Evolutionary conservation across 1,140 invertebrate genomes (phyloP), one percentile per base, ranked within the genome.

Genomic region (Anoplolepis gracilipes): DNA sequence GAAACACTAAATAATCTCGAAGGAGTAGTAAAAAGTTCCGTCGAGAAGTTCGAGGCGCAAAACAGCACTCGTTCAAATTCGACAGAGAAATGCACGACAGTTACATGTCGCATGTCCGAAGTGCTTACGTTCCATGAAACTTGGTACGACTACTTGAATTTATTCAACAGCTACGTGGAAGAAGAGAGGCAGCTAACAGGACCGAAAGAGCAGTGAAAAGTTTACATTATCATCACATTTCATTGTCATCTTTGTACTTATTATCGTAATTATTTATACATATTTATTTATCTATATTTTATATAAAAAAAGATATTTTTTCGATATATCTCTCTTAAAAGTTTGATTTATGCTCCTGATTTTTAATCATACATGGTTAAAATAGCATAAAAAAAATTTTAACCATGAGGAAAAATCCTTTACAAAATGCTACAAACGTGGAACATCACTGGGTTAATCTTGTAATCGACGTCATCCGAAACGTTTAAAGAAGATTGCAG

Each of bases 101-200:
- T 88, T 28, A 81, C 30, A 7, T 94, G 93, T 85, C 88, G 89
- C 28, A 25, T 92, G 7, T 64, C 39, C 39, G 89, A 86, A 19
- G 78, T 75, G 7, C 59, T 92, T 10, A 42, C 33, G 33, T 62
- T 42, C 10, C 69, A 86, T 2, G 89, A 93, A 22, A 76, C 91
- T 22, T 93, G 91, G 93, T 65, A 70, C 1, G 89, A 92, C 81
- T 93, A 93, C 22, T 25, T 79, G 28, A 76, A 84, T 42, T 64
- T 93, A 28, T 90, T 94, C 72, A 92, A 90, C 33, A 91, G 69
- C 69, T 94, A 93, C 46, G 55, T 90, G 5, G 49, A 82, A 7
- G 93, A 94, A 72, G 93, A 93, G 64, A 85, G 62, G n/a, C 28
- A 49, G 13, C n/a, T 67, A 11, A 84, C 42, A 55, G 70, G 78